Evolutionary conservation across 2,888 invertebrate genomes (phyloP).

Genomic region (Ennomos erosarius): DNA sequence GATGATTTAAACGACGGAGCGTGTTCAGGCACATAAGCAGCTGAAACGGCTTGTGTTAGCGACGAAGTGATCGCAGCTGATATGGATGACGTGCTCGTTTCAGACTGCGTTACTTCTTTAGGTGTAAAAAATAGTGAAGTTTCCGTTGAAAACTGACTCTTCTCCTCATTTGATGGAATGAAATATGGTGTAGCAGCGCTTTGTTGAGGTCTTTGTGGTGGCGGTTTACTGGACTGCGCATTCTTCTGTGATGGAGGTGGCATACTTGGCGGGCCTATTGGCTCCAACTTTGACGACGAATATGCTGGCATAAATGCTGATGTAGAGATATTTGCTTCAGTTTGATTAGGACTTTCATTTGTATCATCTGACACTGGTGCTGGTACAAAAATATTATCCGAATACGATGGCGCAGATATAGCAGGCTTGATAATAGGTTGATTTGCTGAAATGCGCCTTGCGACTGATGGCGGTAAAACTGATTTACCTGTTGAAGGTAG

Average conservation of each 20-base stretch:
- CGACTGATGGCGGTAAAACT: constrained; percentile 74
- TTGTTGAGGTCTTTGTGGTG: constrained; percentile 2
- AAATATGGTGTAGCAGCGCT: constrained; percentile 9
- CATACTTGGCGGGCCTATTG: neutral
- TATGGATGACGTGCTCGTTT: neutral
- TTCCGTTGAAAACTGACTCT: constrained; percentile 5
- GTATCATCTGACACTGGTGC: constrained; percentile 37
- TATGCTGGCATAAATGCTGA: constrained; percentile 16
- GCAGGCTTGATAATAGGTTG: constrained; percentile 66
- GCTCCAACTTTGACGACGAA: constrained; percentile 6
- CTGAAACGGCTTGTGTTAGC: neutral
- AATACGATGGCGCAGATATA: constrained; percentile 41
- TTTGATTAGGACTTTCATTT: constrained; percentile 3
- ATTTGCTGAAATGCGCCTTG: constrained; percentile 68
- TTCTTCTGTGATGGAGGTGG: neutral
- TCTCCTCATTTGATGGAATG: constrained; percentile 13
- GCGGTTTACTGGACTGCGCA: constrained; percentile 1
- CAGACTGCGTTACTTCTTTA: constrained; percentile 3
- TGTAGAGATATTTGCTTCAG: constrained; percentile 4
- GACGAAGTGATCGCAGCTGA: neutral
- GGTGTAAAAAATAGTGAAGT: constrained; percentile 3
- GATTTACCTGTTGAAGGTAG: constrained; percentile 55
- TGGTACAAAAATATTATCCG: constrained; percentile 68
- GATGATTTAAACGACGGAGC: constrained; percentile 6
- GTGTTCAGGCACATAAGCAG: constrained; percentile 1